Percentiles rank a stretch among this genome's conserved stretches.
Evolutionary conservation across 2,888 invertebrate species (phyloP).

Genomic region (Silvanus unidentatus): DNA sequence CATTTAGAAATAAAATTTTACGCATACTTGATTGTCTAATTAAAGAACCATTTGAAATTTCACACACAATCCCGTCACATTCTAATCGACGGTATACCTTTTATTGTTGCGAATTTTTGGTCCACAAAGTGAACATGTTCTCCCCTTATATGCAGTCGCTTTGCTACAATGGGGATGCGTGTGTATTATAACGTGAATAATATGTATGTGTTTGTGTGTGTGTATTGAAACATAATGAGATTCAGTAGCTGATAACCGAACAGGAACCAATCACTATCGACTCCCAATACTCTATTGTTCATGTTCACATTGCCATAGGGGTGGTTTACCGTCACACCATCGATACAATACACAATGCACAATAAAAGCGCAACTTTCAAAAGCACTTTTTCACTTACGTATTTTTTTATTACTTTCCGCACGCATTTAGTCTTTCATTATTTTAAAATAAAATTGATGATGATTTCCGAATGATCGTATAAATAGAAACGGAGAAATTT

Average conservation of each 20-base stretch:
- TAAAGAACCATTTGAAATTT: conserved; percentile 33
- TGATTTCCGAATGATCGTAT: too few species aligned
- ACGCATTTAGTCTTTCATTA: too few species aligned
- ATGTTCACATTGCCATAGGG: conserved; percentile 23
- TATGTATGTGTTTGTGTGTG: conserved; percentile 25
- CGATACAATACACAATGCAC: background rate
- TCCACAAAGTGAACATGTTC: conserved; percentile 8
- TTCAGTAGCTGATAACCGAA: conserved; percentile 39
- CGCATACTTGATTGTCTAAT: conserved; percentile 28
- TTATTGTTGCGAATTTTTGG: conserved; percentile 2
- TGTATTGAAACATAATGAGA: conserved; percentile 37
- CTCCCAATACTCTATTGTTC: conserved; percentile 34
- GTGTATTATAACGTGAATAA: conserved; percentile 10
- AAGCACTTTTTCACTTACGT: background rate
- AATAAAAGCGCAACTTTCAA: background rate
- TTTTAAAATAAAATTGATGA: too few species aligned
- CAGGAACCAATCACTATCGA: conserved; percentile 39
- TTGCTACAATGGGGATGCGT: conserved; percentile 39
- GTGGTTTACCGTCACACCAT: conserved; percentile 21
- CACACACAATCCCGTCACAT: conserved; percentile 30
- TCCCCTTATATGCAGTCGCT: conserved; percentile 29
- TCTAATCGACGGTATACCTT: conserved; percentile 16
- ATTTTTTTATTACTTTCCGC: too few species aligned
- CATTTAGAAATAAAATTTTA: conserved; percentile 24
- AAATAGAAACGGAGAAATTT: too few species aligned